A percentile compares a stretch with the other conserved stretches of the same genome.
Conservation (phyloP, 1,140 invertebrate species). For the Wasmannia auropunctata region DNA sequence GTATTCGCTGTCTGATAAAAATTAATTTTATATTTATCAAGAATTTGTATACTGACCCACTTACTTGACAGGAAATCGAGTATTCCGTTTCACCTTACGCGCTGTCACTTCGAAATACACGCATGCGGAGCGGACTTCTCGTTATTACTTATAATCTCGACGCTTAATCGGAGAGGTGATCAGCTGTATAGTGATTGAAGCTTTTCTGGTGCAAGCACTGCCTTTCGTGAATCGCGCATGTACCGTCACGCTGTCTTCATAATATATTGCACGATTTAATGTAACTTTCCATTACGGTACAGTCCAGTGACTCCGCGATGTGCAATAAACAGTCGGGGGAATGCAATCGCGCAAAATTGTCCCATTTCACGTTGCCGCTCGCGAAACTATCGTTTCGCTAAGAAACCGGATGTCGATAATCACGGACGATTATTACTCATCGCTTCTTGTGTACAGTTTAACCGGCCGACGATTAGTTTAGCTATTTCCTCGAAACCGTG, state of each 20-base stretch:
- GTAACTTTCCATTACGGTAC: slow-evolving; percentile 48
- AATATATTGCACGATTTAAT: slow-evolving; percentile 51
- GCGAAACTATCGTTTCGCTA: slow-evolving; percentile 50
- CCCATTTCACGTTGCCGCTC: slow-evolving; percentile 37
- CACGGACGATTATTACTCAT: slow-evolving; percentile 42
- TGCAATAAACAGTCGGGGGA: slow-evolving; percentile 21
- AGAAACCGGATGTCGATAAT: slow-evolving; percentile 50
- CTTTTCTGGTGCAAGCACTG: slow-evolving; percentile 40
- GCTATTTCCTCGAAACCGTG: background rate
- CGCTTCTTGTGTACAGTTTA: slow-evolving; percentile 38
- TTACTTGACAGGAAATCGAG: background rate
- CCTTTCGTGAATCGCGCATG: slow-evolving; percentile 42
- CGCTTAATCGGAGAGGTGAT: background rate
- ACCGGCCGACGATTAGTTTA: slow-evolving; percentile 7
- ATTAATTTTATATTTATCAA: background rate
- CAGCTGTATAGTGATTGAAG: slow-evolving; percentile 7
- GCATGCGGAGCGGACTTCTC: background rate
- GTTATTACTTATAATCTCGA: slow-evolving; percentile 12
- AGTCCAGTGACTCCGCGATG: slow-evolving; percentile 40
- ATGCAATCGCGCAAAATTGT: slow-evolving; percentile 60
- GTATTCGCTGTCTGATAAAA: background rate
- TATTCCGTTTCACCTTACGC: background rate
- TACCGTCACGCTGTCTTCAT: slow-evolving; percentile 51
- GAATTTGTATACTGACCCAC: background rate
- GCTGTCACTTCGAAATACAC: background rate